Evolutionary conservation across 2,888 invertebrate genomes (phyloP), one percentile per base, ranked within the genome.

Genomic region (Sarcophaga rosellei): DNA sequence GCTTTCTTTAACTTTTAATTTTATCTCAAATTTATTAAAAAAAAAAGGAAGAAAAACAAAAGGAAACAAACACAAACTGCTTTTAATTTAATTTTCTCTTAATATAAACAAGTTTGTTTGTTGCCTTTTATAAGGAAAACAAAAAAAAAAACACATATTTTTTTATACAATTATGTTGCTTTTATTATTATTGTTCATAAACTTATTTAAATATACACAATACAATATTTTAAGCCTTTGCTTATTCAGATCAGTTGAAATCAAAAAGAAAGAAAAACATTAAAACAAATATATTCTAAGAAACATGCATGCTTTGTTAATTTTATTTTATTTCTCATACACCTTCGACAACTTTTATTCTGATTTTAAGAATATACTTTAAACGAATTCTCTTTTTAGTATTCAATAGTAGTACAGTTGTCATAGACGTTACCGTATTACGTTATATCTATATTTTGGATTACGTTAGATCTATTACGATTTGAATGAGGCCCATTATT

Each of bases 211-310:
- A 59, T 73, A 12, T 59, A 59, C 44, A 44, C 59, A 76, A 35
- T 44, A 61, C 66, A 76, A 59, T 66, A 66, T 75, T 66, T 59
- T 76, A 76, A 76, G 66, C 76, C 59, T 76, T 76, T 76, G 66
- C 76, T 66, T 76, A 57, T 65, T 63, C 53, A 53, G 35, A 57
- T 68, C 76, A n/a, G 23, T 23, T 63, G 45, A 73, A 61, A 62
- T 61, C 35, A 47, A 47, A 73, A 53, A 53, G 17, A 53, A 63
- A 61, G 35, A 65, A 66, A 44, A 44, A 44, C 15, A 76, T 66
- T 68, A 66, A 66, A 76, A 68, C 57, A 66, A 75, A 65, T 66
- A 35, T 20, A 75, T 63, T 66, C 20, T n/a, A 75, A 65, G 53
- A 57, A 65, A 65, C 10, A 17, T 21, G 6, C 8, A 35, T 65